These are phyloP conservation scores for Phlogophora meticulosa DNA, from an alignment of 2,888 invertebrate genomes.

Conservation along the genomic window DNA sequence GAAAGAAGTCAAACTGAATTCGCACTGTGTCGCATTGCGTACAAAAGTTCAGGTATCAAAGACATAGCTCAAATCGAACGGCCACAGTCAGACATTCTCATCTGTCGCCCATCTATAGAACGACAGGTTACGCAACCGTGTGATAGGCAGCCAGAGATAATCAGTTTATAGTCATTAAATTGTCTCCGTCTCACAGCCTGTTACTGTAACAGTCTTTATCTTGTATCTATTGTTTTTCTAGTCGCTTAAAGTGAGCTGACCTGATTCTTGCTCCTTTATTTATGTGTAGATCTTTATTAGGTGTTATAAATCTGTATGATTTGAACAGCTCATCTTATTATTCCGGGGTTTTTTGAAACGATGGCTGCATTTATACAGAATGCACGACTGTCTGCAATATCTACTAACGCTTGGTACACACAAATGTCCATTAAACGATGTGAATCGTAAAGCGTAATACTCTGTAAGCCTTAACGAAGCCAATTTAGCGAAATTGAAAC, in stretches of 20 bases:
- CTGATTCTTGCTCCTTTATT: slow-evolving; percentile 47
- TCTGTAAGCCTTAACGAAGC: not conserved
- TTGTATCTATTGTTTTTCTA: slow-evolving; percentile 65
- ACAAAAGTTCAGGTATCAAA: slow-evolving; percentile 13
- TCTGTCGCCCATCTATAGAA: slow-evolving; percentile 11
- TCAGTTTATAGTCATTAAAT: slow-evolving; percentile 69
- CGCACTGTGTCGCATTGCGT: slow-evolving; percentile 41
- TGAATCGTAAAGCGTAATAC: too few relatives aligned
- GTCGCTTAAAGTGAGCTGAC: slow-evolving; percentile 53
- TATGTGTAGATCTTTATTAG: slow-evolving; percentile 29
- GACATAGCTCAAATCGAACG: not conserved
- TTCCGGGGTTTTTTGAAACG: not conserved
- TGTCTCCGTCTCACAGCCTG: slow-evolving; percentile 54
- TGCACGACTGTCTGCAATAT: not conserved
- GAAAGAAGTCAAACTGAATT: slow-evolving; percentile 13
- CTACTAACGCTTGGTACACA: too few relatives aligned
- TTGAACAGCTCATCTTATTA: slow-evolving; percentile 14
- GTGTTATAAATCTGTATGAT: slow-evolving; percentile 9
- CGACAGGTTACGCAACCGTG: slow-evolving; percentile 44
- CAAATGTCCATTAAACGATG: too few relatives aligned
- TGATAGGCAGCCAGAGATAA: slow-evolving; percentile 59
- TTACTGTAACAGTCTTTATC: slow-evolving; percentile 67
- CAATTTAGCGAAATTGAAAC: slow-evolving; percentile 16
- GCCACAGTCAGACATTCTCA: not conserved
- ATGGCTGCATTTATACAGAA: not conserved